Evolutionary conservation across 2,888 invertebrate species (phyloP).

Genomic region (Microctonus hyperodae): DNA sequence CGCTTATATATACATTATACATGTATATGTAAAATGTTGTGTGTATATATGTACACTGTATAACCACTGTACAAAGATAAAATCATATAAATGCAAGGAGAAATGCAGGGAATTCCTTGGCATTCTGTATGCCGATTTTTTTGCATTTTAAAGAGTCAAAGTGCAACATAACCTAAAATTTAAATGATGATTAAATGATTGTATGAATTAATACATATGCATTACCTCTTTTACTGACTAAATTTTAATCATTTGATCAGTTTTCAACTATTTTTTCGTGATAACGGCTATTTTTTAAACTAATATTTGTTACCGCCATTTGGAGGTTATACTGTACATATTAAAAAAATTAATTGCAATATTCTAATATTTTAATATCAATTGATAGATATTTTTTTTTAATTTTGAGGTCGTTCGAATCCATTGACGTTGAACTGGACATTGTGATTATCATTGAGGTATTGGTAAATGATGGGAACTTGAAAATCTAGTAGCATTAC

Average conservation of each 20-base stretch:
- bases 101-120: conserved; percentile 46
- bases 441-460: conserved; percentile 21
- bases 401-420: conserved; percentile 17
- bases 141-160: neutral
- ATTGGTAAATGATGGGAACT: neutral
- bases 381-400: neutral
- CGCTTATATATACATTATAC: neutral
- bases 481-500: neutral
- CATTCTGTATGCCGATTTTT: conserved; percentile 29
- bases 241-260: too few relatives aligned
- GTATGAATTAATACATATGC: neutral
- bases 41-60: neutral
- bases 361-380: too few relatives aligned
- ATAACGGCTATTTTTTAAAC: too few relatives aligned
- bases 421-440: conserved; percentile 19
- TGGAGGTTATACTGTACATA: too few relatives aligned
- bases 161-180: too few relatives aligned
- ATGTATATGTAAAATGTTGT: too few relatives aligned
- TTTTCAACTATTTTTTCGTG: too few relatives aligned
- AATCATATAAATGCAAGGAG: conserved; percentile 34
- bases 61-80: conserved; percentile 30
- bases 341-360: too few relatives aligned
- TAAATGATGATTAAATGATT: conserved; percentile 6
- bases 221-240: too few relatives aligned
- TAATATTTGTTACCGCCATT: too few relatives aligned